Percentiles rank a stretch among this genome's conserved stretches.
Conservation (phyloP, 2,797 vertebrate species). For the Threskiornis aethiopicus region DNA sequence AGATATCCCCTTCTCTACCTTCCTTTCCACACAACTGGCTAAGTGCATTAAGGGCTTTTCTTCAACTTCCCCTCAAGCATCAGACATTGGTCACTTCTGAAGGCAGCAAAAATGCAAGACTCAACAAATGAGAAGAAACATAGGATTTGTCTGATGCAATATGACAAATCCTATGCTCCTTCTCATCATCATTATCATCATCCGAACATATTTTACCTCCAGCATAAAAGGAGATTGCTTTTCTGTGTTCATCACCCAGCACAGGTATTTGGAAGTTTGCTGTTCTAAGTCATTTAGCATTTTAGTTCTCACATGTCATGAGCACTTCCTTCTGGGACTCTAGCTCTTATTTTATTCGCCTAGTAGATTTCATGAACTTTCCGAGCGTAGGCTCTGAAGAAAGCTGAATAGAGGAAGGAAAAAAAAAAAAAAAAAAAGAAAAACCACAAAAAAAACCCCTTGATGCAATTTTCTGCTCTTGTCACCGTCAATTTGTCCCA, state of each 20-base stretch:
- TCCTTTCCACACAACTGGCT: not conserved
- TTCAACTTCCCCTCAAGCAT: conserved; percentile 25
- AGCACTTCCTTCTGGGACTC: not conserved
- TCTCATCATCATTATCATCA: not conserved
- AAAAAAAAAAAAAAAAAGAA: not conserved
- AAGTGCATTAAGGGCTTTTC: conserved; percentile 13
- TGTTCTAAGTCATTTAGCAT: not conserved
- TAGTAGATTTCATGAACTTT: not conserved
- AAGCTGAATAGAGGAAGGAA: not conserved
- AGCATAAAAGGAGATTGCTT: not conserved
- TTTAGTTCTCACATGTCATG: not conserved
- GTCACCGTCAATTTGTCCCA: not conserved
- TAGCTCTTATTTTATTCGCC: not conserved
- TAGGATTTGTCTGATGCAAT: not conserved
- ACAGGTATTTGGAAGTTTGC: not conserved
- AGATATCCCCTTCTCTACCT: not conserved
- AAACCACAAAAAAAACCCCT: not conserved
- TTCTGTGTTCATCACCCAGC: not conserved
- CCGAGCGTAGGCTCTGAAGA: not conserved
- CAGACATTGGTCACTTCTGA: not conserved
- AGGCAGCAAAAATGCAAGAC: not conserved
- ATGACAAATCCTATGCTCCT: not conserved
- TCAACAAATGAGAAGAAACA: not conserved
- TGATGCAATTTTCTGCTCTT: not conserved
- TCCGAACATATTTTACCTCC: not conserved